These are phyloP conservation scores for Nerophis ophidion DNA, from an alignment of 2,113 vertebrate species.

Conservation along the genomic window DNA sequence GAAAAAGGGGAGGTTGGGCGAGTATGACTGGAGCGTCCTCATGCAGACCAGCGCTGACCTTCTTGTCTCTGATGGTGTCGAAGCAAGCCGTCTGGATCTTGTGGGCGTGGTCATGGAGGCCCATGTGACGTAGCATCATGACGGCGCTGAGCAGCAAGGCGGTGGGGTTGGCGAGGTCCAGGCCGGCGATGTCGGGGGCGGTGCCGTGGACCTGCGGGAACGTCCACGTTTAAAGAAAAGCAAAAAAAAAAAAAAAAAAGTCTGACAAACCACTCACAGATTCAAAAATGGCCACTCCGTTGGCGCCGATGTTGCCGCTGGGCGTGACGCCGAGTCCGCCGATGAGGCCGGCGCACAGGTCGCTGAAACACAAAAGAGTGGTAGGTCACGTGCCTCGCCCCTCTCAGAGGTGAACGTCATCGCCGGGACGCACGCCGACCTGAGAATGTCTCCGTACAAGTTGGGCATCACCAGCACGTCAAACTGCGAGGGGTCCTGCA, in stretches of 20 bases:
- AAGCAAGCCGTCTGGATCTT: constrained; percentile 86
- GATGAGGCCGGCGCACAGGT: constrained; percentile 92
- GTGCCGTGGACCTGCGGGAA: constrained; percentile 86
- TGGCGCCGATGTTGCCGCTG: constrained; percentile 92
- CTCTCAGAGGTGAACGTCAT: too few relatives aligned
- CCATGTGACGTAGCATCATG: constrained; percentile 96
- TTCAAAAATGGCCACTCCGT: constrained; percentile 93
- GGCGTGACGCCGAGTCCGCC: constrained; percentile 94
- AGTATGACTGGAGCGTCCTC: too few relatives aligned
- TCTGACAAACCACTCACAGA: constrained; percentile 72
- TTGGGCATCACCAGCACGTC: constrained; percentile 98
- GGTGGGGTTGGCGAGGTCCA: constrained; percentile 92
- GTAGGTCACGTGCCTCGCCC: too few relatives aligned
- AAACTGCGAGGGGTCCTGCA: constrained; percentile 92
- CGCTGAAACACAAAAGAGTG: constrained; percentile 62
- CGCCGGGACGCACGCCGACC: constrained; percentile 58
- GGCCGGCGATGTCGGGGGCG: constrained; percentile 91
- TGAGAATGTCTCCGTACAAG: constrained; percentile 93
- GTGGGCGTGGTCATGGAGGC: constrained; percentile 73
- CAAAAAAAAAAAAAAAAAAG: neutral
- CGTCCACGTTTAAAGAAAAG: neutral
- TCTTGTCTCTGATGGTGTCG: constrained; percentile 83
- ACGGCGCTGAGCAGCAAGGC: constrained; percentile 90
- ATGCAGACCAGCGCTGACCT: constrained; percentile 62
- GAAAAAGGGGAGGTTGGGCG: too few relatives aligned